These are phyloP conservation scores for Pseudococcus viburni DNA, from an alignment of 2,888 invertebrate genomes.

Conservation along the genomic window DNA sequence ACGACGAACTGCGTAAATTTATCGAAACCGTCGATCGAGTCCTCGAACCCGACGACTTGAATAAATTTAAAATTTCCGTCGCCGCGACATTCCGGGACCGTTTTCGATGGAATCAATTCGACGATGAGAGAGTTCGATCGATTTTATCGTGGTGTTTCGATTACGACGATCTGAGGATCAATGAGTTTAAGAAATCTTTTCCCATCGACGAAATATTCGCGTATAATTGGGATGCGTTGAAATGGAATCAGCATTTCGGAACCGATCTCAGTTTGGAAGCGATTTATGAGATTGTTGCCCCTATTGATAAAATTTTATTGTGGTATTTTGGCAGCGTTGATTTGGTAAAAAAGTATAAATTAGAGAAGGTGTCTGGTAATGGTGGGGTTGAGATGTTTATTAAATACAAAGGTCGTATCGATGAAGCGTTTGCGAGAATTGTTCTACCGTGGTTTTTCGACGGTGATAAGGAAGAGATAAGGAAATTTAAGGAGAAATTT, in stretches of 20 bases:
- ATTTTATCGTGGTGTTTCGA: background rate
- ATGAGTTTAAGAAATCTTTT: background rate
- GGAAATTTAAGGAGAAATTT: background rate
- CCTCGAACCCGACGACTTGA: background rate
- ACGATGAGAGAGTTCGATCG: background rate
- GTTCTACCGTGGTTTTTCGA: background rate
- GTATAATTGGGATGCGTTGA: background rate
- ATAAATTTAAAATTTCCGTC: background rate
- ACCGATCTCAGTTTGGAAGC: background rate
- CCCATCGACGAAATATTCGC: background rate
- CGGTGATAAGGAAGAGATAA: background rate
- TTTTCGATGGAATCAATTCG: background rate
- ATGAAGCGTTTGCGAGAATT: background rate
- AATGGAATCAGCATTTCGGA: background rate
- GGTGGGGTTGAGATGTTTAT: background rate
- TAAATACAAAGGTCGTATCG: background rate
- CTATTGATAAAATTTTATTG: background rate
- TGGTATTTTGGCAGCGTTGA: background rate
- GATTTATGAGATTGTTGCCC: background rate
- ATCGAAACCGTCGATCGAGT: background rate
- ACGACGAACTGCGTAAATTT: background rate
- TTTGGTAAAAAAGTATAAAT: background rate
- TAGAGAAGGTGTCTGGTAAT: background rate
- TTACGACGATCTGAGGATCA: background rate
- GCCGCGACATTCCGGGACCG: background rate